These are phyloP conservation scores for Brachionus calyciflorus DNA, from an alignment of 1,140 invertebrate genomes.

Conservation along the genomic window DNA sequence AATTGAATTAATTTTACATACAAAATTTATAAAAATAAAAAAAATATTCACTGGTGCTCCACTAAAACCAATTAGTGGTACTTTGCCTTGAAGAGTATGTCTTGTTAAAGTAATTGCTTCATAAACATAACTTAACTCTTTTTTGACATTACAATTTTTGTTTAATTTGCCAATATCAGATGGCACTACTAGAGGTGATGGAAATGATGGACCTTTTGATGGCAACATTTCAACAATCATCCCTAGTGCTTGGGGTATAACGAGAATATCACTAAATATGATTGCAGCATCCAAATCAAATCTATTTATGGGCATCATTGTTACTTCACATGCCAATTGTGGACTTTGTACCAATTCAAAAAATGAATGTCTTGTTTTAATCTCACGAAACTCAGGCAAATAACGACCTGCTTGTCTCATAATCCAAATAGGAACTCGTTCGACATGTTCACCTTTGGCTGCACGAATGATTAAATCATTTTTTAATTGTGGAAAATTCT, in stretches of 20 bases:
- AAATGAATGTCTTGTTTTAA: slow-evolving; percentile 80
- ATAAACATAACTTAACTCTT: slow-evolving; percentile 80
- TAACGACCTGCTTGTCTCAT: slow-evolving; percentile 97
- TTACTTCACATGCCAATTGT: slow-evolving; percentile 83
- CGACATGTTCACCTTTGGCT: slow-evolving; percentile 76
- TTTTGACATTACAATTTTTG: slow-evolving; percentile 69
- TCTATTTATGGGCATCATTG: slow-evolving; percentile 72
- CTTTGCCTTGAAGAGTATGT: slow-evolving; percentile 80
- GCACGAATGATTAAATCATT: slow-evolving; percentile 85
- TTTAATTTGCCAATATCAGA: slow-evolving; percentile 68
- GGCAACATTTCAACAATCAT: slow-evolving; percentile 86
- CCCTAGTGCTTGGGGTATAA: slow-evolving; percentile 90
- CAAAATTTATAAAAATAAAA: slow-evolving; percentile 50
- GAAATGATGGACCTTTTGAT: slow-evolving; percentile 83
- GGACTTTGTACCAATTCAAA: slow-evolving; percentile 87
- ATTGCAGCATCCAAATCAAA: slow-evolving; percentile 89
- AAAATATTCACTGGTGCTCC: slow-evolving; percentile 76
- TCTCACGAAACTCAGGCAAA: slow-evolving; percentile 79
- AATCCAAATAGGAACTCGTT: slow-evolving; percentile 88
- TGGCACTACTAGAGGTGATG: slow-evolving; percentile 73
- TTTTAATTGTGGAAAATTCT: slow-evolving; percentile 78
- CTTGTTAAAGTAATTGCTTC: slow-evolving; percentile 89
- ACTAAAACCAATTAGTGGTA: slow-evolving; percentile 87
- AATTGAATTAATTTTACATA: neutral
- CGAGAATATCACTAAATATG: slow-evolving; percentile 96